phyloP scores from a whole-genome alignment of 1,140 invertebrate species.

The Steinernema khuongi region DNA sequence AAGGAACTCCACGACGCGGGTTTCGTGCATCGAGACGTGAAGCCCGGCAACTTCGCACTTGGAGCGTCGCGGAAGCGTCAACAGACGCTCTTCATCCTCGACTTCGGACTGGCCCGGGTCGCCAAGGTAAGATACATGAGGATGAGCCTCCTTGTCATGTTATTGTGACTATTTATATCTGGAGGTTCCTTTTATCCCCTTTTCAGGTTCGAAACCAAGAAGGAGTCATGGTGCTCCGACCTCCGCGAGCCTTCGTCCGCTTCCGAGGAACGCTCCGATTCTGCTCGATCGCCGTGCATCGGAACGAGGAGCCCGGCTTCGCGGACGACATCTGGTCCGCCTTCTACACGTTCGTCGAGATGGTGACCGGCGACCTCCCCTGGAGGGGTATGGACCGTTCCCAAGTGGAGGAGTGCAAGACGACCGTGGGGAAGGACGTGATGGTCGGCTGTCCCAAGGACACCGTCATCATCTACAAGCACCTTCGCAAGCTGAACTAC shows the following conservation, averaged over 20 bases:
- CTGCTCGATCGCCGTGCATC: slow-evolving; percentile 94
- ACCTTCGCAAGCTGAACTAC: slow-evolving; percentile 2
- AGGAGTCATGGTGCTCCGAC: slow-evolving; percentile 66
- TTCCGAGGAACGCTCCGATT: slow-evolving; percentile 94
- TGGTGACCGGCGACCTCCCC: not conserved
- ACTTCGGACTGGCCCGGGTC: slow-evolving; percentile 91
- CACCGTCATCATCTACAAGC: slow-evolving; percentile 4
- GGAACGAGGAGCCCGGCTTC: slow-evolving; percentile 70
- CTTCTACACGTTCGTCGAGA: not conserved
- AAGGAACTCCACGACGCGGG: slow-evolving; percentile 95
- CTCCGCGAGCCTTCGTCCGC: slow-evolving; percentile 87
- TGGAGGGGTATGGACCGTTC: not conserved
- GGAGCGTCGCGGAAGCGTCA: not conserved
- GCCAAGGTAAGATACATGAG: slow-evolving; percentile 82
- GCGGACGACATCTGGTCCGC: slow-evolving; percentile 78
- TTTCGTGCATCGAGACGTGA: slow-evolving; percentile 94
- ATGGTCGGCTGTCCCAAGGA: not conserved
- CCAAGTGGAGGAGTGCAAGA: not conserved
- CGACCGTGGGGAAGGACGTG: not conserved
- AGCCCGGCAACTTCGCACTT: slow-evolving; percentile 66
- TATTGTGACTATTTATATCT: slow-evolving; percentile 66
- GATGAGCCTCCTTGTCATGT: too few species aligned
- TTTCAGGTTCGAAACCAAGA: not conserved
- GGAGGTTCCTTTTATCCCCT: not conserved
- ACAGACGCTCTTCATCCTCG: slow-evolving; percentile 81